Evolutionary conservation across 1,140 invertebrate species (phyloP).

Genomic region (Maniola jurtina): DNA sequence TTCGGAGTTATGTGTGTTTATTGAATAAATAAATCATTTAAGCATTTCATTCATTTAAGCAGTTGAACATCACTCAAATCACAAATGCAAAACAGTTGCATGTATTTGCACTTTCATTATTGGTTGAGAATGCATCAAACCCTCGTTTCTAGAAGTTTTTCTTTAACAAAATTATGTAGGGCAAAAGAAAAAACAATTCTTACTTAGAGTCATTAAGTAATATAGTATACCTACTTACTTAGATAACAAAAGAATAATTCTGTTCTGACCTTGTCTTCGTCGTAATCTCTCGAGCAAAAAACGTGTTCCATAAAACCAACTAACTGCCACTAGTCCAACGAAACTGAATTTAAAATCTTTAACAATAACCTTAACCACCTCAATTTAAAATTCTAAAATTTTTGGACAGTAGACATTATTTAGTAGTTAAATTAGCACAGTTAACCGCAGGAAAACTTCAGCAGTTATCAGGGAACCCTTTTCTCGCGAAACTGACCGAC

Average conservation of each 20-base stretch:
- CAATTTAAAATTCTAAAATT: too few relatives aligned
- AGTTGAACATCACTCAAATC: too few relatives aligned
- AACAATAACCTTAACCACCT: neutral
- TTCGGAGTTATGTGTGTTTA: too few relatives aligned
- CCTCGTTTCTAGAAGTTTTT: too few relatives aligned
- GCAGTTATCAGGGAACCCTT: neutral
- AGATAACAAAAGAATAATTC: neutral
- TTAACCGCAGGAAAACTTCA: constrained; percentile 4
- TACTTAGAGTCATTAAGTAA: neutral
- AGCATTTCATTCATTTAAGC: too few relatives aligned
- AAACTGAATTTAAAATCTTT: neutral
- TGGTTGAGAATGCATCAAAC: too few relatives aligned
- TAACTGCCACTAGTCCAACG: neutral
- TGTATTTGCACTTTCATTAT: too few relatives aligned
- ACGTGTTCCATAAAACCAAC: neutral
- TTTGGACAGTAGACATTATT: too few relatives aligned
- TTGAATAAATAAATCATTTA: too few relatives aligned
- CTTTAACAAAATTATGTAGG: neutral
- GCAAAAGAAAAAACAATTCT: neutral
- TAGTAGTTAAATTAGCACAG: too few relatives aligned
- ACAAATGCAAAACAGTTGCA: too few relatives aligned
- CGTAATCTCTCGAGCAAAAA: neutral
- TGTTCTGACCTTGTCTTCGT: neutral
- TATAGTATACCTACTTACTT: too few relatives aligned
- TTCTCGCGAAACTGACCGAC: constrained; percentile 11